Evolutionary conservation across 2,113 vertebrate genomes (phyloP).

Genomic region (Patagioenas fasciata): DNA sequence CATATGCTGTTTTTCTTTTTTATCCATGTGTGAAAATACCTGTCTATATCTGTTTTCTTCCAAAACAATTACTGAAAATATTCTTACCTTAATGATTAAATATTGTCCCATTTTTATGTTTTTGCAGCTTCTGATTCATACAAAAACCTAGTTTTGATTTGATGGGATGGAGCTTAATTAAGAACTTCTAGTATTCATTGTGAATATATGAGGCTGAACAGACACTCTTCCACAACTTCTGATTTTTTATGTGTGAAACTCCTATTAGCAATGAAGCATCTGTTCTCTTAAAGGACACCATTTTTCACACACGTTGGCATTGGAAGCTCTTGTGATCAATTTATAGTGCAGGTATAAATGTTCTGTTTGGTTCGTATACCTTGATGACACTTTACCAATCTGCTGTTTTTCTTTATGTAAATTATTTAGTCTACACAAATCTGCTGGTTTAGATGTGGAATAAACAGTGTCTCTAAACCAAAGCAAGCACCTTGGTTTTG

Average conservation of each 20-base stretch:
- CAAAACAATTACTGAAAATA: background rate
- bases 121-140: conserved; percentile 27
- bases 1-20: background rate
- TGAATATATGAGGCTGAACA: conserved; percentile 17
- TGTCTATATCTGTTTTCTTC: background rate
- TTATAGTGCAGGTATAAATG: background rate
- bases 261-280: conserved; percentile 57
- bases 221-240: conserved; percentile 41
- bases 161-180: conserved; percentile 15
- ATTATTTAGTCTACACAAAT: conserved; percentile 31
- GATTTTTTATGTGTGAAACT: conserved; percentile 55
- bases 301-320: background rate
- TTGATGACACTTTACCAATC: background rate
- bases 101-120: background rate
- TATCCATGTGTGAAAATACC: background rate
- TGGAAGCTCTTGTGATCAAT: background rate
- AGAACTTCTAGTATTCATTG: conserved; percentile 39
- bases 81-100: background rate
- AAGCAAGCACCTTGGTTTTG: conserved; percentile 42
- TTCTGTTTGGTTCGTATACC: background rate
- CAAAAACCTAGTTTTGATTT: background rate
- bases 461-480: conserved; percentile 16
- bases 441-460: conserved; percentile 26
- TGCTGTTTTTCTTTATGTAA: conserved; percentile 29
- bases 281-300: conserved; percentile 54